Evolutionary conservation across 2,888 invertebrate species (phyloP), one percentile per base, ranked within the genome.

Genomic region (Hemistola chrysoprasaria): DNA sequence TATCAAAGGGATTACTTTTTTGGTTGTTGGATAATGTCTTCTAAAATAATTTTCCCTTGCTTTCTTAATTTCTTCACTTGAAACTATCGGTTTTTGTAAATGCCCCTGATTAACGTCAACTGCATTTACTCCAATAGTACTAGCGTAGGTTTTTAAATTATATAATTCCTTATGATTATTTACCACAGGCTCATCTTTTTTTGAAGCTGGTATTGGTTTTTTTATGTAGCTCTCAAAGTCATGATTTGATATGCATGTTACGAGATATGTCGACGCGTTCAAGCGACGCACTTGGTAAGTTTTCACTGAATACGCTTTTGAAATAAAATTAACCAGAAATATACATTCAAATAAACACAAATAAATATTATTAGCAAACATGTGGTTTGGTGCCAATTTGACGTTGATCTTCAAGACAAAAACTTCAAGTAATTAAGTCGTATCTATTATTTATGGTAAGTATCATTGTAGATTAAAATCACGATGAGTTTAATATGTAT

Each of bases 251-350:
- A 74, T 51, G 42, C 61, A 71, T 3, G 77, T 83, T 2, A 87
- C 83, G 31, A 87, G 51, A 41, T 75, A 86, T 0, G 77, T 62
- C 0, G 80, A 65, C 21, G 76, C 71, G 56, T 85, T 84, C 8
- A 87, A 48, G 7, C 77, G 74, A 8, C 62, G 70, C 6, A 87
- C 82, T 67, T 79, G 72, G 47, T 77, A 87, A 2, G 82, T 82
- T 58, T 75, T 78, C 1, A 76, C 63, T 50, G 73, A 62, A 23
- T 50, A 58, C 11, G 70, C 59, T 48, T 62, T 61, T 29, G 60
- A 56, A 39, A 67, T 58, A 42, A 69, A 70, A 38, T 54, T 63
- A 39, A 59, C 43, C 58, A 56, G 47, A 51, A 71, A 58, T 56
- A 71, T 57, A 59, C 53, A 71, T 53, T 71, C 65, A 36, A 71